phyloP scores from a whole-genome alignment of 1,140 invertebrate species.

The Procambarus virginalis region DNA sequence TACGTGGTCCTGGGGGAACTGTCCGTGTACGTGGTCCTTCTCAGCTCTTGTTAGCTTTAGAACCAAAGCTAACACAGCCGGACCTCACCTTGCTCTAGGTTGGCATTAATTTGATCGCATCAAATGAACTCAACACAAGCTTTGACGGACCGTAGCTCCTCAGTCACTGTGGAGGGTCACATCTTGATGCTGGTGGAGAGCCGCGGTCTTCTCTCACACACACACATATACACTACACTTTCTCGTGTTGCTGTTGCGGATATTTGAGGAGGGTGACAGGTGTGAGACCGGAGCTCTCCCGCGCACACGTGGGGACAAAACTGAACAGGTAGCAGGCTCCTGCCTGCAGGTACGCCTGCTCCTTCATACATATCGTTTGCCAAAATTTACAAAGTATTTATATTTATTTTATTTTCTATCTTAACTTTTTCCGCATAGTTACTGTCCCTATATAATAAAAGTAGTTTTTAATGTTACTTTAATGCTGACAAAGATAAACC shows the following conservation, averaged over 20 bases:
- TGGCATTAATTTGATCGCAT: slow-evolving; percentile 8
- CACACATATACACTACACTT: no score
- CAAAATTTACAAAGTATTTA: background rate
- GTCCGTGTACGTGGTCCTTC: background rate
- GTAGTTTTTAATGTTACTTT: background rate
- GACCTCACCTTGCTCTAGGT: background rate
- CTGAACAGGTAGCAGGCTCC: background rate
- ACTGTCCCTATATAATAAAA: background rate
- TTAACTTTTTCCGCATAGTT: background rate
- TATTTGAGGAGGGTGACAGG: background rate
- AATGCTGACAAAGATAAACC: background rate
- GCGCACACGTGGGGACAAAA: background rate
- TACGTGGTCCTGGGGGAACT: background rate
- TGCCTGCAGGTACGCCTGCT: background rate
- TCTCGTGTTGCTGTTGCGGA: no score
- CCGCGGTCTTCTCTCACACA: no score
- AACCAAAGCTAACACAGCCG: background rate
- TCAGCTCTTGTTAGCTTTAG: slow-evolving; percentile 3
- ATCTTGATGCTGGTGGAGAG: no score
- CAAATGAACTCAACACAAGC: background rate
- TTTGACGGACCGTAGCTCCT: background rate
- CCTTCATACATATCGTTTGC: background rate
- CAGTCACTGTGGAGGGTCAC: no score
- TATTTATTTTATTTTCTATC: background rate
- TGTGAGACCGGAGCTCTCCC: background rate